phyloP scores from a whole-genome alignment of 2,113 vertebrate genomes.

The Ginglymostoma cirratum region DNA sequence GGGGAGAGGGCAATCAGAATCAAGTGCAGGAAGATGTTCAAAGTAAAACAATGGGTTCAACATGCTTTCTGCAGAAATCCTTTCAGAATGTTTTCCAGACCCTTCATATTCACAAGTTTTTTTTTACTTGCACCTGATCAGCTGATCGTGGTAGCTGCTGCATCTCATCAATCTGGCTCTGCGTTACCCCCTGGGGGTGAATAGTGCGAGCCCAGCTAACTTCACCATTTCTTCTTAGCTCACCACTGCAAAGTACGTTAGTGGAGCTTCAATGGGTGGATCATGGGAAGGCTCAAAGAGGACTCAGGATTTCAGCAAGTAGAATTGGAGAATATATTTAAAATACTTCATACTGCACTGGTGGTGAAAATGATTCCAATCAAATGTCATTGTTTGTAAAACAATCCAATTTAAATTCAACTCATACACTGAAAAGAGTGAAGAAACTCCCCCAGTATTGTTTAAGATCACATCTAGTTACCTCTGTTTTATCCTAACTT shows the following conservation, averaged over 20 bases:
- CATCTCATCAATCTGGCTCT: not conserved
- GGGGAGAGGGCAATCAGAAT: not conserved
- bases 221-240: not conserved
- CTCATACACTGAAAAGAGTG: not conserved
- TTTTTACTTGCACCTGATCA: not conserved
- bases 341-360: not conserved
- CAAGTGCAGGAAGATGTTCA: not conserved
- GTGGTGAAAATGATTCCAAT: not conserved
- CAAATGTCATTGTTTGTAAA: not conserved
- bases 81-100: not conserved
- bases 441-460: not conserved
- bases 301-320: not conserved
- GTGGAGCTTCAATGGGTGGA: not conserved
- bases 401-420: not conserved
- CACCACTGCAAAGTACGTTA: not conserved
- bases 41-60: not conserved
- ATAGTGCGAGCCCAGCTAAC: not conserved
- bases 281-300: not conserved
- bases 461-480: not conserved
- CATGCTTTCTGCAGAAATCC: not conserved
- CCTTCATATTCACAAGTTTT: not conserved
- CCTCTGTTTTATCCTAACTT: not conserved
- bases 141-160: not conserved
- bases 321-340: too few relatives aligned
- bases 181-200: not conserved